Evolutionary conservation across 2,888 invertebrate species (phyloP), one percentile per base, ranked within the genome.

Genomic region (Smittia sp.): DNA sequence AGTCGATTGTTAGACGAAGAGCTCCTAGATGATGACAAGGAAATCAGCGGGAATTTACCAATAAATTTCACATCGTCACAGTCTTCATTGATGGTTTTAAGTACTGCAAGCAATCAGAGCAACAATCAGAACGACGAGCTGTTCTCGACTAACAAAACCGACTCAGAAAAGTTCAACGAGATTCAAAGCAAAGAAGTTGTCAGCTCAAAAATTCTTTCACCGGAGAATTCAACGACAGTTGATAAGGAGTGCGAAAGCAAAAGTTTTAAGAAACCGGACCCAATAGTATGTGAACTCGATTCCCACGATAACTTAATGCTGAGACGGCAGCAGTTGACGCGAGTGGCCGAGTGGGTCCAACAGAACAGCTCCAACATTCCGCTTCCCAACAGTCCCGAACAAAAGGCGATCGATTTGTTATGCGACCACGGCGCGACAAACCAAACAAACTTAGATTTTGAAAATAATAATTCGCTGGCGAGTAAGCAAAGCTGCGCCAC

Each of bases 271-370:
- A 27, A 27, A 25, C 6, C n/a, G 4, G 58, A 58, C n/a, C 15
- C 15, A 15, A 15, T 15, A 6, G 7, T 15, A 46, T 75, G 58
- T 63, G 69, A 74, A 7, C 25, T 9, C 13, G 81, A 82, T 74
- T 78, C 81, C 11, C 81, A 82, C 76, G 83, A 82, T 76, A 82
- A 79, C 39, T 86, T 86, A 1, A 77, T 87, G 76, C 77, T 88
- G 74, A 85, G 87, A 73, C 85, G 87, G 24, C 88, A 88, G 75
- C 89, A 90, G 75, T 78, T 90, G 75, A 86, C 87, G 20, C 84
- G 90, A 76, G 91, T 92, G 11, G 91, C 90, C 0, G 90, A 92
- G 77, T 91, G 91, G 91, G 90, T 92, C 20, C 88, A 90, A 79
- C 87, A 86, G n/a, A 76, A 89, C 87, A 77, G 80, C 84, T 1